Conservation (phyloP, 2,888 invertebrate genomes). For the Phengaris alcon region DNA sequence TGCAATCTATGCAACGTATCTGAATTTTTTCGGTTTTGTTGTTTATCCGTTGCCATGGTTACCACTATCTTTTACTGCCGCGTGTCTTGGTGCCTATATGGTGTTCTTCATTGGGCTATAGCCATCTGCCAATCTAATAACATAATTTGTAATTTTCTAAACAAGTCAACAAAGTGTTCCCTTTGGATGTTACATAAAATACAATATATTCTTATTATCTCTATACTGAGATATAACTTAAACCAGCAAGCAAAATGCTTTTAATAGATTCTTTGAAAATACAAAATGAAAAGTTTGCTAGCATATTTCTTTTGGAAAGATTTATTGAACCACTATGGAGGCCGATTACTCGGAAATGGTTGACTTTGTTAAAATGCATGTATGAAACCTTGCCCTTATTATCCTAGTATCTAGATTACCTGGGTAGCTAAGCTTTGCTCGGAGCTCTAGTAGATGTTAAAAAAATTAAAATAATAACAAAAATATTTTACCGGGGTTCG, state of each 20-base stretch:
- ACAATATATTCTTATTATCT: background rate
- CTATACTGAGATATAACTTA: background rate
- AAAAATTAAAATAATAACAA: too few species aligned
- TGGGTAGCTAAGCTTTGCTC: too few species aligned
- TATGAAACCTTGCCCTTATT: too few species aligned
- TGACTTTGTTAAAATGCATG: too few species aligned
- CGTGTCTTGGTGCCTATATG: conserved; percentile 15
- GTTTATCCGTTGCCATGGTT: conserved; percentile 57
- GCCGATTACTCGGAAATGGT: too few species aligned
- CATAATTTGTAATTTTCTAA: too few species aligned
- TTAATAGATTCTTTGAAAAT: background rate
- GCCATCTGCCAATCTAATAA: background rate
- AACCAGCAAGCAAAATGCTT: background rate
- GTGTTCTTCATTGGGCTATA: background rate
- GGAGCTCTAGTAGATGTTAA: too few species aligned
- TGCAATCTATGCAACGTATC: conserved; percentile 77
- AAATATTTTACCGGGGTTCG: too few species aligned
- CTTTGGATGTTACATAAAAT: background rate
- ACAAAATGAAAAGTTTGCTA: background rate
- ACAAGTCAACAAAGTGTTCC: too few species aligned
- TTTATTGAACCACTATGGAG: background rate
- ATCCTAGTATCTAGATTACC: too few species aligned
- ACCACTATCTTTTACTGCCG: conserved; percentile 54
- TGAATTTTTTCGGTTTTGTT: conserved; percentile 69
- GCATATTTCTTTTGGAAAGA: background rate